Evolutionary conservation across 2,113 vertebrate genomes (phyloP), one percentile per base, ranked within the genome.

Genomic region (Struthio camelus): DNA sequence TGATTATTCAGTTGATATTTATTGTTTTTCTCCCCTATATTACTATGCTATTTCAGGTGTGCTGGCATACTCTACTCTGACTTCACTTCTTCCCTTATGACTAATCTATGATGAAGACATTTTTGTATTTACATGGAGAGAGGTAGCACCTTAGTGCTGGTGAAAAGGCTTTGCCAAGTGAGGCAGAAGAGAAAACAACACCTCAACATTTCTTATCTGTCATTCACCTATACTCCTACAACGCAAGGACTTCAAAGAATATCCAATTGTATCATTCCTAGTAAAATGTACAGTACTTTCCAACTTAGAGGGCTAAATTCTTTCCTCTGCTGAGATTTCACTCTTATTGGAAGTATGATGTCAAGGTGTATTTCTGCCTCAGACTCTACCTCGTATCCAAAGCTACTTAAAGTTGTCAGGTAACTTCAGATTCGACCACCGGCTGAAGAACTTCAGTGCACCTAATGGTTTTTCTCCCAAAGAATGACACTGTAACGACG

Each of bases 11-110:
- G 51, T 56, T 87, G 20, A 27, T 86, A 64, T 75, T 80, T 95
- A 42, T 53, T 72, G 44, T 0, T 28, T 81, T 89, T 83, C 36
- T 48, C 8, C 15, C 23, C 8, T 62, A 9, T n/a, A 84, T 58
- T 84, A 30, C 76, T 77, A 79, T 97, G 89, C 69, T 96, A 32
- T 96, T 95, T 95, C 95, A 96, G 92, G 93, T 94, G 89, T 91
- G 87, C 44, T 96, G 93, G 65, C 81, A 89, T 38, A 69, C 42
- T 80, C 24, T 84, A 42, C 69, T 50, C 14, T 72, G 24, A 67
- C 84, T 64, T 86, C 32, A 38, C 46, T 67, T 93, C 51, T 90
- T 34, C 34, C 24, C 20, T 86, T 86, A 84, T 94, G 94, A 95
- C 89, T 96, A 94, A 96, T 86, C 67, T 85, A 3, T 84, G 87